Conservation (phyloP, 1,140 invertebrate species). For the Plectrocnemia conspersa region DNA sequence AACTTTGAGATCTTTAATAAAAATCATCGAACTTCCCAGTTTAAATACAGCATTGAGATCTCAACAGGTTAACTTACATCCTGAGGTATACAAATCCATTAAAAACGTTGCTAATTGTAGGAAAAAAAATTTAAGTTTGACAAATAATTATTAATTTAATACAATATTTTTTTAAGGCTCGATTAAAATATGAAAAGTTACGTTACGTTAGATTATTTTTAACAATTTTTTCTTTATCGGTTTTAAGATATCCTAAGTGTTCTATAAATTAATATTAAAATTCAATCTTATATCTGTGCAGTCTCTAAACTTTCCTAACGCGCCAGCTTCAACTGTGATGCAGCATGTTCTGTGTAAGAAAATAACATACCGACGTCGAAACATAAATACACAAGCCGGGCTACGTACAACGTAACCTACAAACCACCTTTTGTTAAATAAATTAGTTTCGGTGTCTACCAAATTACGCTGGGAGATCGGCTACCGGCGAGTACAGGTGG, state of each 20-base stretch:
- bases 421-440: slow-evolving; percentile 54
- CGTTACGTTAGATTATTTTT: too few relatives aligned
- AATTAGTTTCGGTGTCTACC: slow-evolving; percentile 57
- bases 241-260: neutral
- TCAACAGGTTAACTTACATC: too few relatives aligned
- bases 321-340: slow-evolving; percentile 27
- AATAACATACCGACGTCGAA: slow-evolving; percentile 34
- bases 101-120: neutral
- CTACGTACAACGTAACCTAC: slow-evolving; percentile 37
- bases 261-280: neutral
- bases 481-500: slow-evolving; percentile 24
- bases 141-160: neutral
- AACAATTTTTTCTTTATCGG: too few relatives aligned
- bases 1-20: too few relatives aligned
- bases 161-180: too few relatives aligned
- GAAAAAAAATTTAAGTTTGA: neutral
- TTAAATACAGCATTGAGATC: too few relatives aligned
- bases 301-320: slow-evolving; percentile 3
- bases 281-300: too few relatives aligned
- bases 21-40: too few relatives aligned
- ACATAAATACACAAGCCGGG: slow-evolving; percentile 31
- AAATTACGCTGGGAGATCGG: slow-evolving; percentile 48
- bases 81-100: too few relatives aligned
- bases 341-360: slow-evolving; percentile 33
- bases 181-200: too few relatives aligned